Evolutionary conservation across 1,140 invertebrate species (phyloP).

Genomic region (Coelopa frigida): DNA sequence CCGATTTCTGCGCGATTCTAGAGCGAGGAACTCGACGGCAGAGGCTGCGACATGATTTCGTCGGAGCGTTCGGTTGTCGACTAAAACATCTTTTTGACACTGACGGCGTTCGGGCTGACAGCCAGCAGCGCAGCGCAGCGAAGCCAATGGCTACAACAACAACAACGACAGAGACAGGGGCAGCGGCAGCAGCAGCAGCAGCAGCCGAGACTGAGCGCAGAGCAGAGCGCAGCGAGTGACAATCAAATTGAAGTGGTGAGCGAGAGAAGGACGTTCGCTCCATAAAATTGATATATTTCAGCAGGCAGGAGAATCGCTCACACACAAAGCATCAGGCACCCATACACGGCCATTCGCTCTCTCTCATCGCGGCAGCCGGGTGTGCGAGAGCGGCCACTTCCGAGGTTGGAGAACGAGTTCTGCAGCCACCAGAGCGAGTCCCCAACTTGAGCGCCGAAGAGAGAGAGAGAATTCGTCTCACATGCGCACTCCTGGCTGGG

Average conservation of each 20-base stretch:
- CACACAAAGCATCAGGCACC: neutral
- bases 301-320: neutral
- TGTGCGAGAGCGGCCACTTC: no score
- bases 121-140: conserved; percentile 26
- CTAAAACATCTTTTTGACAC: conserved; percentile 45
- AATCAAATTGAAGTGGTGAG: conserved; percentile 10
- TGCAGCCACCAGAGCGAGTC: no score
- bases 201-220: conserved; percentile 11
- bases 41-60: conserved; percentile 39
- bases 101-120: conserved; percentile 39
- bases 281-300: neutral
- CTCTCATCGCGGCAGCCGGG: neutral
- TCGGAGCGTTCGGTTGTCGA: conserved; percentile 35
- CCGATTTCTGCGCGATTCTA: neutral
- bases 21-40: neutral
- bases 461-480: no score
- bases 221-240: conserved; percentile 8
- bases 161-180: conserved; percentile 3
- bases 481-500: neutral
- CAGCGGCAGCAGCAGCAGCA: conserved; percentile 3
- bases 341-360: conserved; percentile 1
- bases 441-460: no score
- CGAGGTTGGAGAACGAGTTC: no score
- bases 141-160: conserved; percentile 9
- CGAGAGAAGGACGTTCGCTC: neutral